A percentile compares a stretch with the other conserved stretches of the same genome.
These are phyloP conservation scores for Heliconius aoede DNA, from an alignment of 2,888 invertebrate genomes.

Conservation along the genomic window DNA sequence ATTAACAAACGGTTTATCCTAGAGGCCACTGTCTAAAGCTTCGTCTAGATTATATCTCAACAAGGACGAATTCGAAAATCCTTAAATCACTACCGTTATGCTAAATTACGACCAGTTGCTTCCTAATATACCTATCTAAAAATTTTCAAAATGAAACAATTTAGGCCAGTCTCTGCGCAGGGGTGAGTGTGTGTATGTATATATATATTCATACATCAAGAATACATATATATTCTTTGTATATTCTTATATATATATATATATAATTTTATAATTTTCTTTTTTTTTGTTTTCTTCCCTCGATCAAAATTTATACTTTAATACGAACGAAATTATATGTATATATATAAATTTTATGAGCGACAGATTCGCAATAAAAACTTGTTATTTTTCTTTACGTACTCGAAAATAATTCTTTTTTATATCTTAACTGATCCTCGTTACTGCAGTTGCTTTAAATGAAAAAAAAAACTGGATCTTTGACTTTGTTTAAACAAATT, in stretches of 20 bases:
- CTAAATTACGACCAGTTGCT: conserved; percentile 12
- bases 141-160: too few relatives aligned
- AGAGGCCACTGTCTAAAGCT: conserved; percentile 23
- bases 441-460: not conserved
- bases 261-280: too few relatives aligned
- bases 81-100: conserved; percentile 16
- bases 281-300: too few relatives aligned
- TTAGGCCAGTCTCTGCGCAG: too few relatives aligned
- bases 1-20: not conserved
- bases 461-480: not conserved
- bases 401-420: not conserved
- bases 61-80: conserved; percentile 31
- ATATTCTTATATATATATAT: too few relatives aligned
- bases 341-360: too few relatives aligned
- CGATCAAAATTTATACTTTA: too few relatives aligned
- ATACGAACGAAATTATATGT: too few relatives aligned
- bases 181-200: too few relatives aligned
- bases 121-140: conserved; percentile 9
- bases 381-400: not conserved
- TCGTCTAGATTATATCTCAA: conserved; percentile 30
- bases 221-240: too few relatives aligned
- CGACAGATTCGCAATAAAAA: not conserved
- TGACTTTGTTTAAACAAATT: conserved; percentile 6
- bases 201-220: too few relatives aligned
- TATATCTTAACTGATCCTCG: not conserved